Percentiles rank a stretch among this genome's conserved stretches.
These are phyloP conservation scores for Coenobita brevimanus DNA, from an alignment of 1,140 invertebrate species.

Conservation along the genomic window DNA sequence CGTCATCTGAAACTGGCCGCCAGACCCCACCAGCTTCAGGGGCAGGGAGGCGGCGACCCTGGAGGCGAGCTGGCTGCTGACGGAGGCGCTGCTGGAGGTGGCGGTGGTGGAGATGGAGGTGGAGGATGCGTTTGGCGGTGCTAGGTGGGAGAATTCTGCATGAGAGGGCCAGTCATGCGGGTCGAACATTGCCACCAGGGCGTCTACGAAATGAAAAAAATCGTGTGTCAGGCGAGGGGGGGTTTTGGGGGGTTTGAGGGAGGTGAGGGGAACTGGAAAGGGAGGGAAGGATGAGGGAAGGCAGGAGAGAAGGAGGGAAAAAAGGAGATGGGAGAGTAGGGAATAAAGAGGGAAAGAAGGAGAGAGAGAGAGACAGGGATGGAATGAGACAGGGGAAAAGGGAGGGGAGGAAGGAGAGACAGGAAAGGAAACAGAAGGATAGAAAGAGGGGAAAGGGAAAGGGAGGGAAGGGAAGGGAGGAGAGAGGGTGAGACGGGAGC, in stretches of 20 bases:
- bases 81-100: constrained; percentile 9
- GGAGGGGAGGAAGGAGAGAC: too few species aligned
- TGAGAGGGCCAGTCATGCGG: constrained; percentile 62
- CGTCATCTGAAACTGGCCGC: background rate
- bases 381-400: too few species aligned
- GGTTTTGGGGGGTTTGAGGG: too few species aligned
- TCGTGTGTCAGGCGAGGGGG: background rate
- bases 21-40: background rate
- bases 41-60: background rate
- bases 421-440: too few species aligned
- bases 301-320: too few species aligned
- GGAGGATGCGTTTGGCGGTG: constrained; percentile 1
- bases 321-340: too few species aligned
- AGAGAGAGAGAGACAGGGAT: background rate
- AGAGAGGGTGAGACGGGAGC: background rate
- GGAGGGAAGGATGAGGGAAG: too few species aligned
- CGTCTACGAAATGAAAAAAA: constrained; percentile 26
- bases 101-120: constrained; percentile 34
- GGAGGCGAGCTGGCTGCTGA: background rate
- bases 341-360: background rate
- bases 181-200: constrained; percentile 42
- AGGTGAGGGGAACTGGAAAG: too few species aligned
- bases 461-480: too few species aligned
- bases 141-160: constrained; percentile 26
- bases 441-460: too few species aligned